Conservation (phyloP, 2,113 vertebrate genomes). For the Conger conger region DNA sequence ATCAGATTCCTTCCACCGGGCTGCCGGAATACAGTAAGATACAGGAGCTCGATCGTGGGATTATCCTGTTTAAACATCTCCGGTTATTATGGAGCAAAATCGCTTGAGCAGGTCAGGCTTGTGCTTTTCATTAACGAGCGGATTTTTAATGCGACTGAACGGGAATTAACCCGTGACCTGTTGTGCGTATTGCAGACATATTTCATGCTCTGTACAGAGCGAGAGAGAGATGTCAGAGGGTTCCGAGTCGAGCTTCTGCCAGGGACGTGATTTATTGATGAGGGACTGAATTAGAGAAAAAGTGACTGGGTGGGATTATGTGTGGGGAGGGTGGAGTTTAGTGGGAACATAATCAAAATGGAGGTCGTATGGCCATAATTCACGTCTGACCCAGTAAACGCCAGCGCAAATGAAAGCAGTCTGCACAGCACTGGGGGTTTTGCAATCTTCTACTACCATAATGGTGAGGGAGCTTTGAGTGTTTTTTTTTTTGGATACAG, state of each 20-base stretch:
- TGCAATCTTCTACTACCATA: neutral
- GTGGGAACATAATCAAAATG: slow-evolving; percentile 26
- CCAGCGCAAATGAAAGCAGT: neutral
- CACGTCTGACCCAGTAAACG: neutral
- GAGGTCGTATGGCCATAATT: slow-evolving; percentile 12
- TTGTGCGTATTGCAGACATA: neutral
- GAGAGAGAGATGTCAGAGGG: neutral
- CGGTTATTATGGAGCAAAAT: neutral
- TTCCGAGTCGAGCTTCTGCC: neutral
- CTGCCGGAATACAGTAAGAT: neutral
- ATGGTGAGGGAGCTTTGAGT: neutral
- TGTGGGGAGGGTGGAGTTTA: neutral
- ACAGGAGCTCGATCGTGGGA: neutral
- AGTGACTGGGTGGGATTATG: slow-evolving; percentile 24
- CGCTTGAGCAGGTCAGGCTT: neutral
- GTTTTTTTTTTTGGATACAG: neutral
- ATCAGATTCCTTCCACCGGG: neutral
- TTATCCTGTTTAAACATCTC: neutral
- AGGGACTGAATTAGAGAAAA: slow-evolving; percentile 28
- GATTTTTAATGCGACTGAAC: slow-evolving; percentile 7
- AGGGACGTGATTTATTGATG: slow-evolving; percentile 9
- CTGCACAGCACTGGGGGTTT: neutral
- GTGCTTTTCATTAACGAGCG: slow-evolving; percentile 10
- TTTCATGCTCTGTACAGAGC: neutral
- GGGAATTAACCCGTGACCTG: neutral